Evolutionary conservation across 2,888 invertebrate genomes (phyloP), one percentile per base, ranked within the genome.

Genomic region (Diploptera punctata): DNA sequence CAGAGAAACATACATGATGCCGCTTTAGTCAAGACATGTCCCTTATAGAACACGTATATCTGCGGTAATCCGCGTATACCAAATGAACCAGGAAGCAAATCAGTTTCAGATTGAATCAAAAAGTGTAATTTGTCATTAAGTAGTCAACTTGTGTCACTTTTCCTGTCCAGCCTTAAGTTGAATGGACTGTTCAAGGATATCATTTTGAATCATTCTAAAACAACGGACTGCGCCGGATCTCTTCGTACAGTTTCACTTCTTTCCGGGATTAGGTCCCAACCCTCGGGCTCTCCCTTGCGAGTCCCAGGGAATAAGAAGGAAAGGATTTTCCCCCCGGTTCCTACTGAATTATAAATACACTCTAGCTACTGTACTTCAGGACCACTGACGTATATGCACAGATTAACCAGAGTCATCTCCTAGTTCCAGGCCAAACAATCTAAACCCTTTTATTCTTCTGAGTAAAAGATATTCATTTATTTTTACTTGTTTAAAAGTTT

Each of bases 251-350:
- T 26, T 71, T 71, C 74, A 68, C 71, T 68, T 75, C 71, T 71
- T 75, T 75, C 73, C 74, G 73, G 71, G 73, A 73, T 75, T 75
- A 73, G 26, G 29, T 44, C 43, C 61, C 31, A 24, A 18, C 70
- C 24, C 52, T 43, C 69, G 33, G 57, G 13, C 33, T 1, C 33
- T 21, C 62, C 62, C 65, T 65, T 65, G 65, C 52, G 70, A 57
- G 67, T 67, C 57, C 71, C 38, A 49, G 72, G 74, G 74, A 72
- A 72, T 72, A 74, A 74, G 74, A 69, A 74, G 74, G 72, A 72
- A 70, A 74, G 74, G 74, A 74, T 74, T 74, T 72, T 44, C 44
- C 73, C 68, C 72, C 70, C 67, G n/a, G 31, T 49, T 60, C 19
- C 67, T 29, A n/a, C 31, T 67, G 67, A 67, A 67, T 67, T 49